phyloP scores from a whole-genome alignment of 1,140 invertebrate genomes.

The Meloidogyne floridensis region DNA sequence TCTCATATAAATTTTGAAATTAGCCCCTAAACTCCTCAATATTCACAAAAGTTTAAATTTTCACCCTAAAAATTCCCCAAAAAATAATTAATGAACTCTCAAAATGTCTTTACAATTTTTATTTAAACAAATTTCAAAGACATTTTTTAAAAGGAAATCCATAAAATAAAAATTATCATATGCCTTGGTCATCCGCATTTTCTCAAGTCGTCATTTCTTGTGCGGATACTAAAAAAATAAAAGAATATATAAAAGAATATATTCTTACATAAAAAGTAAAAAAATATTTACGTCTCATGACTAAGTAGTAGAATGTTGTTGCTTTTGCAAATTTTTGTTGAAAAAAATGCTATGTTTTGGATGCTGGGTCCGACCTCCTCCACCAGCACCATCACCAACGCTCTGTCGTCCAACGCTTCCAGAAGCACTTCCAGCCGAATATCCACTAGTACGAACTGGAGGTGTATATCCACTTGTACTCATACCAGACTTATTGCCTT shows the following conservation, averaged over 20 bases:
- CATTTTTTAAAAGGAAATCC: neutral
- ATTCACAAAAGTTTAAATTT: too few species aligned
- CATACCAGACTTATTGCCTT: neutral
- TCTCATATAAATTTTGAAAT: too few species aligned
- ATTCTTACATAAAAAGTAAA: neutral
- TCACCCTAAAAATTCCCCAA: too few species aligned
- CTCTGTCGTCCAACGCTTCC: neutral
- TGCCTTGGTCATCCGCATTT: neutral
- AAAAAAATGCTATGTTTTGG: neutral
- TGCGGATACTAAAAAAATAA: neutral
- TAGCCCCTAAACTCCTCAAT: too few species aligned
- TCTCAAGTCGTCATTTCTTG: neutral
- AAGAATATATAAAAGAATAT: slow-evolving; percentile 10
- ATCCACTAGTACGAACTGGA: neutral
- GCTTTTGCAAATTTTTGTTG: neutral
- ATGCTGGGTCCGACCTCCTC: neutral
- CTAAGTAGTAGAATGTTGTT: neutral
- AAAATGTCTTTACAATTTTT: neutral
- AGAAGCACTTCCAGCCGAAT: neutral
- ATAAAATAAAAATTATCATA: slow-evolving; percentile 2
- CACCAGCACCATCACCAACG: neutral
- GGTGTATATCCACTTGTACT: neutral
- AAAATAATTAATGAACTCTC: too few species aligned
- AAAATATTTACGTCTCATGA: neutral
- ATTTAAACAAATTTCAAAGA: neutral